Conservation (phyloP, 2,113 vertebrate genomes). For the Grammomys surdaster region DNA sequence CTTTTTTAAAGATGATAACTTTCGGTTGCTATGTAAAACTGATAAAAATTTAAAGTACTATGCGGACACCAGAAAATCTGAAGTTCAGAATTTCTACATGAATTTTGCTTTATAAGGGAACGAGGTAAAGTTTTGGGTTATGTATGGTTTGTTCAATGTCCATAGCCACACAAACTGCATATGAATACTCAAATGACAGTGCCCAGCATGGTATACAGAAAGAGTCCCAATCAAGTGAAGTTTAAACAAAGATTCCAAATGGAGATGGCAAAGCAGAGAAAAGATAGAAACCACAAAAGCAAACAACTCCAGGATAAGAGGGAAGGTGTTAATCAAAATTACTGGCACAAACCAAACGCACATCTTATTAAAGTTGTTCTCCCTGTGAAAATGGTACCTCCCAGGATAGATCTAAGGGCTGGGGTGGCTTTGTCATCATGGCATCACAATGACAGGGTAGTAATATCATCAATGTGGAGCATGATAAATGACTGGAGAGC, state of each 20-base stretch:
- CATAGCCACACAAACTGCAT: not conserved
- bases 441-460: not conserved
- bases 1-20: constrained; percentile 6
- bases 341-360: not conserved
- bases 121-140: not conserved
- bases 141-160: not conserved
- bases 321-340: not conserved
- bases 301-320: not conserved
- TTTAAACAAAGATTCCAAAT: not conserved
- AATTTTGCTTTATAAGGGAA: constrained; percentile 27
- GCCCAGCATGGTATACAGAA: not conserved
- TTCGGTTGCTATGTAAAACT: not conserved
- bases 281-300: not conserved
- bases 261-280: not conserved
- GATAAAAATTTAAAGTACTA: not conserved
- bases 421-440: not conserved
- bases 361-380: not conserved
- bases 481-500: not conserved
- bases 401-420: not conserved
- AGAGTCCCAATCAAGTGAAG: not conserved
- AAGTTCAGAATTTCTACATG: not conserved
- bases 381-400: not conserved
- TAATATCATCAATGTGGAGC: not conserved
- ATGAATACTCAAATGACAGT: not conserved
- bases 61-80: not conserved